A percentile compares a stretch with the other conserved stretches of the same genome.
These are phyloP conservation scores for Sturmia bella DNA, from an alignment of 2,888 invertebrate genomes.

Conservation along the genomic window DNA sequence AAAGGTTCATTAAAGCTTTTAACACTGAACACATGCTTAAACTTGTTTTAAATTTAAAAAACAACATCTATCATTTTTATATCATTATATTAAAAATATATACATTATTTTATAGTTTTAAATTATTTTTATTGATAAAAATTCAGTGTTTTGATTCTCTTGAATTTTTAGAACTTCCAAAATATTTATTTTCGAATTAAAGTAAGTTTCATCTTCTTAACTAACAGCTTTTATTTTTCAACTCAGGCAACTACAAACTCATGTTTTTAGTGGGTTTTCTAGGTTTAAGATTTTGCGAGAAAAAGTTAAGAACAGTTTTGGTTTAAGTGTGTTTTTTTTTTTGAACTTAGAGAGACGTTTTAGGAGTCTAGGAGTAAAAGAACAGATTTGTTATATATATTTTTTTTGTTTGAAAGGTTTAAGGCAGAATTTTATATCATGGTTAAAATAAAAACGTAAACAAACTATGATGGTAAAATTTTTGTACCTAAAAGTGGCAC, in stretches of 20 bases:
- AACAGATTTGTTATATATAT: conserved; percentile 13
- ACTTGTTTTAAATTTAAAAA: conserved; percentile 3
- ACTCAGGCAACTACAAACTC: conserved; percentile 56
- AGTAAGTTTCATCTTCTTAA: conserved; percentile 4
- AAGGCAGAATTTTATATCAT: conserved; percentile 34
- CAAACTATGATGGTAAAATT: conserved; percentile 45
- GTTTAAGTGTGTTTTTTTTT: conserved; percentile 23
- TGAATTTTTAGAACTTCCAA: conserved; percentile 32
- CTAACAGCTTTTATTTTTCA: neutral
- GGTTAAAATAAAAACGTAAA: conserved; percentile 30
- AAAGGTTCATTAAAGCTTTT: conserved; percentile 61
- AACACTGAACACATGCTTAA: conserved; percentile 36
- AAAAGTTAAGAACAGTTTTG: conserved; percentile 30
- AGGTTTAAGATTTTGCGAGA: neutral
- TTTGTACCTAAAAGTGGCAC: conserved; percentile 97
- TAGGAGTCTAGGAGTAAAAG: conserved; percentile 44
- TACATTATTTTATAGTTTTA: conserved; percentile 25
- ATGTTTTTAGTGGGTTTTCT: conserved; percentile 41
- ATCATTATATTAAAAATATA: neutral
- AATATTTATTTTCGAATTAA: conserved; percentile 9
- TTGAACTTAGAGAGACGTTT: conserved; percentile 45
- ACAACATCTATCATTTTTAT: neutral
- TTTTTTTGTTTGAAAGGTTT: conserved; percentile 22
- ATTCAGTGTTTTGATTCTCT: conserved; percentile 1
- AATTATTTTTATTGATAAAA: conserved; percentile 2